These are phyloP conservation scores for Hephaestus fuliginosus DNA, from an alignment of 2,797 vertebrate genomes.

Conservation along the genomic window DNA sequence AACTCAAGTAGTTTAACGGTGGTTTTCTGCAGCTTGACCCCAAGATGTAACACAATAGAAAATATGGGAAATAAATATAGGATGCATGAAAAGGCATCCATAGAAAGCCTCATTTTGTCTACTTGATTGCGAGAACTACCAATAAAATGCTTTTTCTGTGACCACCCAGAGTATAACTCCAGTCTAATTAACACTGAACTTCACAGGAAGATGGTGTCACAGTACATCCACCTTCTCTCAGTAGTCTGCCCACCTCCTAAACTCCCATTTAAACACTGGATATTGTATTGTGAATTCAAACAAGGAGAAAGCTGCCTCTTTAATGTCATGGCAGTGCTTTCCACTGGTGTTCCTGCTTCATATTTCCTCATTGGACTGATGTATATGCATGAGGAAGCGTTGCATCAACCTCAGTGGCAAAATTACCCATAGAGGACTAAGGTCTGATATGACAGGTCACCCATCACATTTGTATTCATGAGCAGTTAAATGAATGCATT, in stretches of 20 bases:
- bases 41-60: neutral
- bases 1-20: neutral
- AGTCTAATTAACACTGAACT: constrained; percentile 46
- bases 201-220: constrained; percentile 46
- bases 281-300: constrained; percentile 38
- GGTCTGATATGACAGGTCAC: constrained; percentile 75
- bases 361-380: constrained; percentile 60
- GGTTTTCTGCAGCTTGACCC: neutral
- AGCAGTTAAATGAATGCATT: constrained; percentile 80
- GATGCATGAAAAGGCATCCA: neutral
- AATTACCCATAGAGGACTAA: constrained; percentile 70
- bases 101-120: constrained; percentile 1
- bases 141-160: neutral
- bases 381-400: constrained; percentile 79
- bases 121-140: neutral
- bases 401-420: constrained; percentile 74
- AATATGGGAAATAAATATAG: neutral
- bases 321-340: constrained; percentile 51
- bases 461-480: constrained; percentile 84
- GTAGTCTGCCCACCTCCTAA: constrained; percentile 41
- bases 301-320: constrained; percentile 46
- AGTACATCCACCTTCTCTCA: constrained; percentile 31
- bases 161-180: constrained; percentile 14
- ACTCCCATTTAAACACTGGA: constrained; percentile 47
- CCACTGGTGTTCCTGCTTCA: constrained; percentile 40